Conservation (phyloP, 2,888 invertebrate species). For the Philereme vetulata region DNA sequence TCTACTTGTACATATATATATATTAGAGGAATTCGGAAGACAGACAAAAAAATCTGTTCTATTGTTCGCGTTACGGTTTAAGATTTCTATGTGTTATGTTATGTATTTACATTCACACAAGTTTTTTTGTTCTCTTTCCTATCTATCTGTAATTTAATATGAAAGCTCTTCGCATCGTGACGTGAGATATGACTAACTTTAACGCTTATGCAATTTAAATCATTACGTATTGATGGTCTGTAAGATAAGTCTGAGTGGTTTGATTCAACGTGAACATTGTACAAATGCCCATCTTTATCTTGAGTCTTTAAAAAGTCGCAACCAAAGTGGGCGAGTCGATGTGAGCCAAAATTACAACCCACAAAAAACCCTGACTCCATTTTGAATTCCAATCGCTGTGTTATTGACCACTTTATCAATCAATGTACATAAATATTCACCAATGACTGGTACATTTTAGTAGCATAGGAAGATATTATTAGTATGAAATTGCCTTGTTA, state of each 20-base stretch:
- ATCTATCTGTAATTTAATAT: constrained; percentile 15
- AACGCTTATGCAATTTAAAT: constrained; percentile 19
- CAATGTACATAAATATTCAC: neutral
- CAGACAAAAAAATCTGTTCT: neutral
- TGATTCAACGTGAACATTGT: constrained; percentile 16
- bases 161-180: constrained; percentile 15
- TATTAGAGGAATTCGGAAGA: constrained; percentile 1
- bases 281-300: constrained; percentile 16
- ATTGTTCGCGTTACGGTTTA: neutral
- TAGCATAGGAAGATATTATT: no score
- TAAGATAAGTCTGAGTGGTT: constrained; percentile 28
- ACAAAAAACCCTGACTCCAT: constrained; percentile 31
- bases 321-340: constrained; percentile 6
- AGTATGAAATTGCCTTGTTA: neutral
- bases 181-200: constrained; percentile 21
- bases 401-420: constrained; percentile 14
- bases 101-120: neutral
- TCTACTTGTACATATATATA: no score
- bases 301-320: constrained; percentile 19
- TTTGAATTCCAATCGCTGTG: constrained; percentile 25
- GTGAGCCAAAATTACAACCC: constrained; percentile 28
- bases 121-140: constrained; percentile 9
- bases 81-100: neutral
- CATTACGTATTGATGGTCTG: constrained; percentile 14
- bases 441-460: neutral